Conservation (phyloP, 2,797 vertebrate species). For the Poecilia gillii region DNA sequence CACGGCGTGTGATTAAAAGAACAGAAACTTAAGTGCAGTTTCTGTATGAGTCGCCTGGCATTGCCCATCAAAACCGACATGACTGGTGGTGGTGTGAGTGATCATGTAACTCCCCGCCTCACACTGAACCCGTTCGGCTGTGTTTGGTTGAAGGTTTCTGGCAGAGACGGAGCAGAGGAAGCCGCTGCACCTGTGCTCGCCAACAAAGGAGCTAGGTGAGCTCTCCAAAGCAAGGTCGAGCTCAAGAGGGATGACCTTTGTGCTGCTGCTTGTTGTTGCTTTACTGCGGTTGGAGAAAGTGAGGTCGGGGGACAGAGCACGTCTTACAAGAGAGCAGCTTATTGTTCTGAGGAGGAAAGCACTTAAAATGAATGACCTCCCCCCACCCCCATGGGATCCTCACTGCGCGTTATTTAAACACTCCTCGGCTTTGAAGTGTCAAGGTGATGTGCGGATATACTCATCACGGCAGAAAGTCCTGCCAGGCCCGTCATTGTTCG, state of each 20-base stretch:
- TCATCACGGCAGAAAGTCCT: conserved; percentile 61
- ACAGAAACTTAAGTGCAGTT: background rate
- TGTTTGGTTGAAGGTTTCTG: background rate
- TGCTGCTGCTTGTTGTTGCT: conserved; percentile 48
- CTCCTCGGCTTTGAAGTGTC: conserved; percentile 58
- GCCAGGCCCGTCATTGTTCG: conserved; percentile 42
- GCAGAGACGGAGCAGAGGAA: background rate
- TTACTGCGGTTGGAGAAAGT: conserved; percentile 38
- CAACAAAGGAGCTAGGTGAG: background rate
- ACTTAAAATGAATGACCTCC: conserved; percentile 66
- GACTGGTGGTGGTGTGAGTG: background rate
- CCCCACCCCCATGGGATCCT: conserved; percentile 44
- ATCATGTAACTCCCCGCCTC: background rate
- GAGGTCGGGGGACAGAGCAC: conserved; percentile 50
- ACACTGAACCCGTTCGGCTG: background rate
- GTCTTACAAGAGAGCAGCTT: conserved; percentile 55
- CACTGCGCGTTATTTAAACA: conserved; percentile 60
- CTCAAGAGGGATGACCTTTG: conserved; percentile 45
- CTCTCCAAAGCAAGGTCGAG: conserved; percentile 22
- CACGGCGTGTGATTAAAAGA: background rate
- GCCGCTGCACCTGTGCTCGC: background rate
- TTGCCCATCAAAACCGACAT: background rate
- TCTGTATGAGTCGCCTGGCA: background rate
- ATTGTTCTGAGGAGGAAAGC: conserved; percentile 66
- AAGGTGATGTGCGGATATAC: conserved; percentile 70